Conservation (phyloP, 2,888 invertebrate genomes). For the Drepanosiphum platanoidis region DNA sequence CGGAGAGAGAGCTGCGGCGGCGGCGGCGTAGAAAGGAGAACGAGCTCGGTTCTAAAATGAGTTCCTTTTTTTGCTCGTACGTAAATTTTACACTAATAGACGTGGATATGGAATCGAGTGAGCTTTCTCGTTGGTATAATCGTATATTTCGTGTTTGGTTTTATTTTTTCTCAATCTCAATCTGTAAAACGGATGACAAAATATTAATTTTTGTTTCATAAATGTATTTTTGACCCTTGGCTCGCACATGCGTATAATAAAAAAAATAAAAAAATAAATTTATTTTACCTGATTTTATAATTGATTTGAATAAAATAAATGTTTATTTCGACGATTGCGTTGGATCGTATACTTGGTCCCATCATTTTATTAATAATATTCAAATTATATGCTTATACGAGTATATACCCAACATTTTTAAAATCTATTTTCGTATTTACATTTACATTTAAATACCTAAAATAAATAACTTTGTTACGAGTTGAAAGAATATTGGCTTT, state of each 20-base stretch:
- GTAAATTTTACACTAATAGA: slow-evolving; percentile 34
- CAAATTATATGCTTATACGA: neutral
- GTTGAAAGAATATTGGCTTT: slow-evolving; percentile 11
- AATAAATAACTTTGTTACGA: neutral
- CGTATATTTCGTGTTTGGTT: no score
- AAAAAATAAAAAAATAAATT: no score
- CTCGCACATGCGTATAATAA: neutral
- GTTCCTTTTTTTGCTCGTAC: slow-evolving; percentile 26
- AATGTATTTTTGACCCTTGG: neutral
- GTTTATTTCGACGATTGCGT: neutral
- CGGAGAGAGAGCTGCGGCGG: no score
- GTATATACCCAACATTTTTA: no score
- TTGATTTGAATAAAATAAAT: neutral
- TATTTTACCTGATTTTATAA: slow-evolving; percentile 2
- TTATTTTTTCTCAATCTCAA: neutral
- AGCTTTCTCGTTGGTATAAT: slow-evolving; percentile 37
- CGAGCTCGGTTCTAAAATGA: slow-evolving; percentile 30
- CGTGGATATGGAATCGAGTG: slow-evolving; percentile 11
- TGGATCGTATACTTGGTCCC: neutral
- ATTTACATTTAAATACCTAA: slow-evolving; percentile 14
- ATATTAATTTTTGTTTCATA: neutral
- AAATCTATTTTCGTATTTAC: slow-evolving; percentile 15
- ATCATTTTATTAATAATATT: neutral
- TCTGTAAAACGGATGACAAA: neutral
- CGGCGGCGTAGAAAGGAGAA: slow-evolving; percentile 43